Percentiles rank a stretch among this genome's conserved stretches.
phyloP scores from a whole-genome alignment of 2,888 invertebrate species.

The Elysia crispata region DNA sequence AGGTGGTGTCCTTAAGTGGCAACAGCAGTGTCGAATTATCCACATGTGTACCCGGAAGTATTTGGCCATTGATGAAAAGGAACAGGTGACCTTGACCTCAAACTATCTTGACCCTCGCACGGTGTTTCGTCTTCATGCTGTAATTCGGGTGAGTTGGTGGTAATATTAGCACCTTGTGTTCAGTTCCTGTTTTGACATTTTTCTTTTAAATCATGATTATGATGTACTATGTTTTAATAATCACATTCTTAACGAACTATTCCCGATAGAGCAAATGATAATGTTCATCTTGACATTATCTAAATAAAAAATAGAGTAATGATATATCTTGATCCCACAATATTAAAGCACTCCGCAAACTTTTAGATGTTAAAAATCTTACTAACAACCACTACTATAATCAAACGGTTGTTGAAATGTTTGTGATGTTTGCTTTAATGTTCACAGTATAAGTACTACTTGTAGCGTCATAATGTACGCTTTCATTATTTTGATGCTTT shows the following conservation, averaged over 20 bases:
- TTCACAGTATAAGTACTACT: no score
- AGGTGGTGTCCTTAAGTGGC: constrained; percentile 74
- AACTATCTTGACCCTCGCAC: constrained; percentile 70
- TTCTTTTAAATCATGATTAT: background rate
- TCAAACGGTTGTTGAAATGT: no score
- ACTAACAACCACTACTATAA: no score
- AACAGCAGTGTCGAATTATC: constrained; percentile 73
- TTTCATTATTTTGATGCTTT: no score
- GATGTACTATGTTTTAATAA: background rate
- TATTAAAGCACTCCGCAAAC: no score
- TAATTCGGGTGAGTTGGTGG: constrained; percentile 68
- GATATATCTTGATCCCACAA: no score
- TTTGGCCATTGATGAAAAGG: constrained; percentile 64
- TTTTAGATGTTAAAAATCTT: no score
- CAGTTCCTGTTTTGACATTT: background rate
- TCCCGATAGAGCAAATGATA: no score
- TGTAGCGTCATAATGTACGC: no score
- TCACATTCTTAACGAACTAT: background rate
- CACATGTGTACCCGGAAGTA: constrained; percentile 75
- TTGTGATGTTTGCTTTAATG: no score
- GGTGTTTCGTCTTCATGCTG: constrained; percentile 75
- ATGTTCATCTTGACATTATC: no score
- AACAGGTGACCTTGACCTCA: constrained; percentile 66
- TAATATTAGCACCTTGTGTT: background rate
- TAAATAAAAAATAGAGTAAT: no score